phyloP scores from a whole-genome alignment of 1,140 invertebrate genomes.

The Homarus americanus region DNA sequence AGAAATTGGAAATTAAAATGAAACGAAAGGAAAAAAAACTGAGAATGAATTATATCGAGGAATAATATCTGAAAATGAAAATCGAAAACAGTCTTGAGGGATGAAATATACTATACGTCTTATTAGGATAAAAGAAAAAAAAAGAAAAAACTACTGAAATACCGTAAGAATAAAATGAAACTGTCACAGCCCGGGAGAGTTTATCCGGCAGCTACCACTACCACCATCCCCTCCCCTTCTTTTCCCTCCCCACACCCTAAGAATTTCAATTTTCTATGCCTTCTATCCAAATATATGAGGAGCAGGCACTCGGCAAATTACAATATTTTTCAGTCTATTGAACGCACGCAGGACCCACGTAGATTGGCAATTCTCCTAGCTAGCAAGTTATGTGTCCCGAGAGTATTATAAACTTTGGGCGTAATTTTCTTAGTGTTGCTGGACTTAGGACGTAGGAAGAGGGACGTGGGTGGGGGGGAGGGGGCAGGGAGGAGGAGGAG shows the following conservation, averaged over 20 bases:
- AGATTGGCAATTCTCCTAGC: constrained; percentile 45
- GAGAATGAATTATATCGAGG: constrained; percentile 13
- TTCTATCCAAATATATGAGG: constrained; percentile 59
- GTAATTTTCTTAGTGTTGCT: neutral
- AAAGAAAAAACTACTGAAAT: constrained; percentile 18
- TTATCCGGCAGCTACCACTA: constrained; percentile 21
- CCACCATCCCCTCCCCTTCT: neutral
- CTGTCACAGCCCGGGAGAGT: constrained; percentile 46
- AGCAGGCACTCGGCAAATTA: constrained; percentile 70
- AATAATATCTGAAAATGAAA: constrained; percentile 49
- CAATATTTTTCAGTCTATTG: constrained; percentile 70
- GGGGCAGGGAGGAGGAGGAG: no score
- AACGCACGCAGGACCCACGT: constrained; percentile 22
- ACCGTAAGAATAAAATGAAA: constrained; percentile 41
- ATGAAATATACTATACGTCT: constrained; percentile 46
- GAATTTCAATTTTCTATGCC: constrained; percentile 61
- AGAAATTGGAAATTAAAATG: neutral
- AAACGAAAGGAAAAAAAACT: constrained; percentile 1
- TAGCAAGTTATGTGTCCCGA: constrained; percentile 10
- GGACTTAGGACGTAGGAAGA: no score
- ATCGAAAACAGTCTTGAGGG: constrained; percentile 39
- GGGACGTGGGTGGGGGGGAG: neutral
- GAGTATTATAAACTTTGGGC: constrained; percentile 1
- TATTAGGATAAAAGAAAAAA: constrained; percentile 5
- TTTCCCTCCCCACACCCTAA: constrained; percentile 1